Evolutionary conservation across 2,797 vertebrate species (phyloP).

Genomic region (Coregonus suidteri): DNA sequence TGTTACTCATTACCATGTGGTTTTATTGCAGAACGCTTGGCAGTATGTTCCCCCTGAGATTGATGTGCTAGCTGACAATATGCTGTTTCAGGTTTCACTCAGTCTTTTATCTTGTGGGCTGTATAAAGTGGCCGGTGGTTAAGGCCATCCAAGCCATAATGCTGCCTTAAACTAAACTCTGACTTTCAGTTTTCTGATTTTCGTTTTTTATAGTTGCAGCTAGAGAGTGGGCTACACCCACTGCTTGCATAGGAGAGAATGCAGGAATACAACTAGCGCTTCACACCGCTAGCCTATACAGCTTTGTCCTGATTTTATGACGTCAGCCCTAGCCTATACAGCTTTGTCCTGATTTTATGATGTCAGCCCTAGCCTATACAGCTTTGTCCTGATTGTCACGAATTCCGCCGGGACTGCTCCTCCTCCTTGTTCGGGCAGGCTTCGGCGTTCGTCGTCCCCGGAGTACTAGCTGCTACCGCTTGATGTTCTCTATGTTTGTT

Average conservation of each 20-base stretch:
- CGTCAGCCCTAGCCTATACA: too few relatives aligned
- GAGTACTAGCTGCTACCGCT: too few relatives aligned
- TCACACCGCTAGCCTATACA: background rate
- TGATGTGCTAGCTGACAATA: background rate
- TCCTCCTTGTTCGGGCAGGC: too few relatives aligned
- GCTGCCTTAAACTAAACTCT: background rate
- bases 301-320: background rate
- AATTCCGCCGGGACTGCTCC: too few relatives aligned
- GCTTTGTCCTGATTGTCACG: background rate
- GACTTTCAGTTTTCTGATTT: background rate
- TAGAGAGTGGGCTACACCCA: background rate
- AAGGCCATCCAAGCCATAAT: background rate
- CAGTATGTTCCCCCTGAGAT: constrained; percentile 9
- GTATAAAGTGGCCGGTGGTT: background rate
- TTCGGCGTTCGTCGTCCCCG: too few relatives aligned
- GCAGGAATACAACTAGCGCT: background rate
- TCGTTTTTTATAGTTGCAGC: background rate
- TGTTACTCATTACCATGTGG: background rate
- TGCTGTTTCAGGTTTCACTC: background rate
- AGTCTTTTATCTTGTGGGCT: background rate
- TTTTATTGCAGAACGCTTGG: background rate
- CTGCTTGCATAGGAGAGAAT: background rate
- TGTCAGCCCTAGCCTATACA: background rate
- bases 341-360: background rate
- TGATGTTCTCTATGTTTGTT: too few relatives aligned